Evolutionary conservation across 2,113 vertebrate species (phyloP), one percentile per base, ranked within the genome.

Genomic region (Cervus canadensis): DNA sequence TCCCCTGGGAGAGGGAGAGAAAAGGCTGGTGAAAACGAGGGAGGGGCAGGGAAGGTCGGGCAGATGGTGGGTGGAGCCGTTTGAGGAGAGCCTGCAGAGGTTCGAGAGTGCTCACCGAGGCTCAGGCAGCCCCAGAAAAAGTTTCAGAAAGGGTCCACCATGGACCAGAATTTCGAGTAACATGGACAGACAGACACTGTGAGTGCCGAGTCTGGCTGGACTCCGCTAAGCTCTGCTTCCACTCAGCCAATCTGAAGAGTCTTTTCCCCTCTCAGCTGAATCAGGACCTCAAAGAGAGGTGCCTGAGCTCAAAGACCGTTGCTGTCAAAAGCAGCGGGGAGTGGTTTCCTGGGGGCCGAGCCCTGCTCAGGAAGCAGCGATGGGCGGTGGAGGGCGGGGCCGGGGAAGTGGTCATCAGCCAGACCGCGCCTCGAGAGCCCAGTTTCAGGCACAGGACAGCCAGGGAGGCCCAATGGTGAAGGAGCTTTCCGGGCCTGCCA

Each of bases 261-360:
- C 45, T 87, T 60, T 57, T 36, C 45, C 78, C 28, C 26, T 84
- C 62, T 95, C 36, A n/a, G 50, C 85, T 64, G 54, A 95, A 33
- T 94, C 43, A 9, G 1, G 33, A 26, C 78, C 33, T 96, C 74
- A 40, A 19, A 91, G 94, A 95, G 94, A 97, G 94, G 91, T 12
- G 86, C 94, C 71, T 87, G 11, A 86, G 95, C 48, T 62, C 62
- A 90, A 89, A 60, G 45, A 5, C 52, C 12, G 40, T 3, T 78
- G 78, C 74, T 93, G 94, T 91, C 97, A 94, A 50, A 83, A 59
- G 76, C 56, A 43, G 94, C 9, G 89, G 97, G 91, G 82, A 95
- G 93, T 0, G 52, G 96, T 97, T 98, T 98, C 98, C 97, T 93
- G 98, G 96, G 97, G 96, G 79, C 94, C 26, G 82, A 87, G 83